phyloP scores from a whole-genome alignment of 2,888 invertebrate species.

The Phasia obesa region DNA sequence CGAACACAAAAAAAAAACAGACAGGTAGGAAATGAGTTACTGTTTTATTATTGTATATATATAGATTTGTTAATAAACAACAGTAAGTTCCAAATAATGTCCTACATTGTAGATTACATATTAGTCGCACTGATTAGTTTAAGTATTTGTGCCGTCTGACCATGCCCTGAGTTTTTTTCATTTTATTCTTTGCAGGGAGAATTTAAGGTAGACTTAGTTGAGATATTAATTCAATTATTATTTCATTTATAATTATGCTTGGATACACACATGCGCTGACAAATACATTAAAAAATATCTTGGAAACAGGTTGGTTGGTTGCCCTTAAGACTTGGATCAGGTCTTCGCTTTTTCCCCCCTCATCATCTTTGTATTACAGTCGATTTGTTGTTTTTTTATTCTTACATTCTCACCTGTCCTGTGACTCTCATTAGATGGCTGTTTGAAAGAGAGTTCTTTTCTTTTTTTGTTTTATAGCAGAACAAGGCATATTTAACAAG shows the following conservation, averaged over 20 bases:
- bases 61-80: too few species aligned
- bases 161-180: neutral
- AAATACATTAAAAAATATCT: neutral
- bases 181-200: neutral
- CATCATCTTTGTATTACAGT: neutral
- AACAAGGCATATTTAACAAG: too few species aligned
- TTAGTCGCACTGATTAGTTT: too few species aligned
- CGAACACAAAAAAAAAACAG: too few species aligned
- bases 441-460: too few species aligned
- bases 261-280: neutral
- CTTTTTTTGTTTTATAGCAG: too few species aligned
- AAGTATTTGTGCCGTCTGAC: too few species aligned
- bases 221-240: neutral
- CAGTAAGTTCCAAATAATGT: too few species aligned
- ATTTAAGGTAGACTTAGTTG: slow-evolving; percentile 41
- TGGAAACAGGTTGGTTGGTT: slow-evolving; percentile 6
- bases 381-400: too few species aligned
- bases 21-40: too few species aligned
- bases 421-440: neutral
- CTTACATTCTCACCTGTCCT: neutral
- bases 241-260: slow-evolving; percentile 6
- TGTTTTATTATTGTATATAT: too few species aligned
- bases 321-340: neutral
- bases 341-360: neutral
- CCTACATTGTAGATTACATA: too few species aligned